Percentiles rank a stretch among this genome's conserved stretches.
These are phyloP conservation scores for Coturnix japonica DNA, from an alignment of 2,113 vertebrate species.

Conservation along the genomic window DNA sequence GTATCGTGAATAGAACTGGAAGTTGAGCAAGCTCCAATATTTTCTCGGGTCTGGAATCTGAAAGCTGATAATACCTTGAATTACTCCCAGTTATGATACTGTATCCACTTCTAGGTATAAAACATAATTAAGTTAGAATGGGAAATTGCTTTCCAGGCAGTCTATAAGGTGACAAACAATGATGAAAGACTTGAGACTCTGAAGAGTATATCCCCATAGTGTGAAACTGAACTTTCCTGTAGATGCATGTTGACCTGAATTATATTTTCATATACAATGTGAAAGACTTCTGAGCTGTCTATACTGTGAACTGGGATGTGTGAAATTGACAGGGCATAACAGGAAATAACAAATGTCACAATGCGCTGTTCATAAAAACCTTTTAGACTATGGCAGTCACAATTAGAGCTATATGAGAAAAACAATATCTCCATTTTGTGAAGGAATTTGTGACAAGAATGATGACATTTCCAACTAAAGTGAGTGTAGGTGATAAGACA, in stretches of 20 bases:
- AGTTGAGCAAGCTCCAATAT: neutral
- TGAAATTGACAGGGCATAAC: neutral
- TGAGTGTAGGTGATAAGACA: neutral
- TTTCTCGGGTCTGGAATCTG: neutral
- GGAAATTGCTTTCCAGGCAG: neutral
- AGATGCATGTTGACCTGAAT: neutral
- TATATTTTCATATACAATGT: neutral
- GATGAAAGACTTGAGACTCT: neutral
- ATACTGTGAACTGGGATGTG: neutral
- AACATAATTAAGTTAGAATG: neutral
- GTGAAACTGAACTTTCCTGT: neutral
- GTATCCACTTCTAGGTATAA: neutral
- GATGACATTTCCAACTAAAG: neutral
- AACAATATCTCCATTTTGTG: neutral
- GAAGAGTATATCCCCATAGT: neutral
- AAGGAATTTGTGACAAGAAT: neutral
- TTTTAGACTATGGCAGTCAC: neutral
- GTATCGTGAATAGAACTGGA: neutral
- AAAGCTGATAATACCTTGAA: neutral
- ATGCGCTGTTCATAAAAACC: neutral
- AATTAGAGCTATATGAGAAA: neutral
- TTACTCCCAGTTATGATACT: neutral
- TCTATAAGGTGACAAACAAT: neutral
- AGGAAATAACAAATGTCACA: neutral
- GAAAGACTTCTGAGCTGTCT: neutral